Evolutionary conservation across 2,888 invertebrate species (phyloP).

Genomic region (Eustalomyia histrio): DNA sequence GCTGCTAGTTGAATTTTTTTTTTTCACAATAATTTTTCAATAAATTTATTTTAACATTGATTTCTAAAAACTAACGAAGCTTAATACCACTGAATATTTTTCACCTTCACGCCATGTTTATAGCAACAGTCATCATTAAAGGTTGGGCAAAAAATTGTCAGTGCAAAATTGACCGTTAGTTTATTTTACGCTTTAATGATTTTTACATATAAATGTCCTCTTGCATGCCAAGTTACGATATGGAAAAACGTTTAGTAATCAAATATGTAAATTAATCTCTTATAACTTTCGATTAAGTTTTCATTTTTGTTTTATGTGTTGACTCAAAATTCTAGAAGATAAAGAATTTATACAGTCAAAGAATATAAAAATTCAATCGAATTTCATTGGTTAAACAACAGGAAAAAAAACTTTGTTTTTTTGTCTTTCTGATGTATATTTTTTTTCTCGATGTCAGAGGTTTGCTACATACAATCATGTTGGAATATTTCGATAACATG

Average conservation of each 20-base stretch:
- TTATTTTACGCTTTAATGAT: conserved; percentile 52
- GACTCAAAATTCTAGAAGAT: not conserved
- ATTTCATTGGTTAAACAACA: not conserved
- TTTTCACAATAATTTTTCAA: too few species aligned
- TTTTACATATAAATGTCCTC: conserved; percentile 41
- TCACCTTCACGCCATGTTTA: too few species aligned
- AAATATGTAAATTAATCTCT: conserved; percentile 79
- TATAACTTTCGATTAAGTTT: conserved; percentile 77
- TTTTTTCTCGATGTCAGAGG: not conserved
- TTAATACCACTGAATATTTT: conserved; percentile 12
- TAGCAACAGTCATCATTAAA: conserved; percentile 3
- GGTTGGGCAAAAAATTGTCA: not conserved
- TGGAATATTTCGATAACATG: conserved; percentile 5
- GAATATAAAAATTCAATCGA: not conserved
- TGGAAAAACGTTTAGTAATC: conserved; percentile 72
- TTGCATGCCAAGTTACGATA: conserved; percentile 15
- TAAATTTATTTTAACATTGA: not conserved
- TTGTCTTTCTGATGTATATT: not conserved
- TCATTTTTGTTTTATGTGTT: conserved; percentile 60
- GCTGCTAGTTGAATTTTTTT: too few species aligned
- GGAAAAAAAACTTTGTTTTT: not conserved
- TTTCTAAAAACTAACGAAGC: not conserved
- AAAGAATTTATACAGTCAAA: not conserved
- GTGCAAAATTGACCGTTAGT: conserved; percentile 51
- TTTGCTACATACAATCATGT: conserved; percentile 17